Evolutionary conservation across 2,888 invertebrate genomes (phyloP).

Genomic region (Meandrusa payeni): DNA sequence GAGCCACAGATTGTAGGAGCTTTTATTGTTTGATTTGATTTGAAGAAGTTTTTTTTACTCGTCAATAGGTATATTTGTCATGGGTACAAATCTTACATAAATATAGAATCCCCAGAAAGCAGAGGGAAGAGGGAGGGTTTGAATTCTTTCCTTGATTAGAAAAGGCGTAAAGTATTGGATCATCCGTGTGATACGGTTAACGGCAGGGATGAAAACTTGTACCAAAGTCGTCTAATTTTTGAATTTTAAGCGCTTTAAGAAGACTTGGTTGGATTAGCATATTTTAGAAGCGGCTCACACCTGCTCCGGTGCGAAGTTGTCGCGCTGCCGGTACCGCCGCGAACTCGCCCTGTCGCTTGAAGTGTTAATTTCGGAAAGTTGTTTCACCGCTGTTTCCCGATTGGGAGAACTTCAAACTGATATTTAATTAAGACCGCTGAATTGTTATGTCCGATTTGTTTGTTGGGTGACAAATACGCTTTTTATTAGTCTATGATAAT

Average conservation of each 20-base stretch:
- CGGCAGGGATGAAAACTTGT: conserved; percentile 27
- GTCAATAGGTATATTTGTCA: too few relatives aligned
- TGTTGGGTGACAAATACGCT: background rate
- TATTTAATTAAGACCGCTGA: conserved; percentile 24
- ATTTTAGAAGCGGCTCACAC: conserved; percentile 59
- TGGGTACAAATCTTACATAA: too few relatives aligned
- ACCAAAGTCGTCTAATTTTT: conserved; percentile 22
- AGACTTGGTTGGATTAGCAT: conserved; percentile 46
- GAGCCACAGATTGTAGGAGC: too few relatives aligned
- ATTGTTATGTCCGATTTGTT: conserved; percentile 2
- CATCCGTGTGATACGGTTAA: conserved; percentile 29
- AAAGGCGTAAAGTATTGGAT: too few relatives aligned
- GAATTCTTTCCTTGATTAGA: too few relatives aligned
- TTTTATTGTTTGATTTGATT: too few relatives aligned
- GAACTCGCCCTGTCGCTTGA: conserved; percentile 25
- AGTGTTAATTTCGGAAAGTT: conserved; percentile 37
- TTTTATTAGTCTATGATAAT: background rate
- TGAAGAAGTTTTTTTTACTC: too few relatives aligned
- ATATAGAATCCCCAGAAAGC: too few relatives aligned
- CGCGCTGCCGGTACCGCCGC: conserved; percentile 26
- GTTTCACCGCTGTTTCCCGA: conserved; percentile 29
- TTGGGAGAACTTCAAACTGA: conserved; percentile 23
- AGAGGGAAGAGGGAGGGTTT: too few relatives aligned
- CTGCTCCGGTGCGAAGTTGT: conserved; percentile 41
- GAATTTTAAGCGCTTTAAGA: conserved; percentile 22